Base-by-base conservation (phyloP, 2,797 vertebrate genomes). In the Zonotrichia albicollis region DNA sequence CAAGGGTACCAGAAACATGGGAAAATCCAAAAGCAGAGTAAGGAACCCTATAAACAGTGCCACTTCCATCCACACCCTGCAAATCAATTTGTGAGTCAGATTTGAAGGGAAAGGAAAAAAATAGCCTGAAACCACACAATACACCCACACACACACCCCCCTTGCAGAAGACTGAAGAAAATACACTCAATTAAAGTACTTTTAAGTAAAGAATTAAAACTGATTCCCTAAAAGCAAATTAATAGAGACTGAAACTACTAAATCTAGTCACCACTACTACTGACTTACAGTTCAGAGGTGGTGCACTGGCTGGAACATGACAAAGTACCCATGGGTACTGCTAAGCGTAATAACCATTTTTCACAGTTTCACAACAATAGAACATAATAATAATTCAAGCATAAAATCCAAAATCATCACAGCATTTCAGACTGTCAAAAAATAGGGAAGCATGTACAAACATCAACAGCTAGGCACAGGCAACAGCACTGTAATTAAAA, bases 21-120 rank as follows among this genome's bases (percentile, higher is more conserved):
- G 98, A 98, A 95, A 98, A 99, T 85, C 97, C 98, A 88, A 99
- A 99, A 64, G 98, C 98, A 2, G 98, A 98, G 96, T 99, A 99
- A 34, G 98, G 99, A 80, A 98, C 99, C 66, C 99, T 98, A 92
- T 98, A 99, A 77, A 99, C 98, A 76, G 98, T 97, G 78, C 97
- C 98, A 79, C 97, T 98, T 92, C 96, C 97, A 97, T 99, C 98
- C 75, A 99, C 98, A 74, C 98, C 98, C 99, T 99, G 96, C 64
- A 94, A 97, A 94, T 25, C 30, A 91, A 94, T 61, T 75, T 50
- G 51, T 18, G 26, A 74, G 67, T 79, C 84, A 93, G 29, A 77
- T 71, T 86, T 68, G 83, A 87, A 65, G 3, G 11, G 5, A 68
- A 68, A 70, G 4, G 40, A n/a, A 78, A 51, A 27, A 54, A 50